phyloP scores from a whole-genome alignment of 2,113 vertebrate species.

The Cairina moschata region DNA sequence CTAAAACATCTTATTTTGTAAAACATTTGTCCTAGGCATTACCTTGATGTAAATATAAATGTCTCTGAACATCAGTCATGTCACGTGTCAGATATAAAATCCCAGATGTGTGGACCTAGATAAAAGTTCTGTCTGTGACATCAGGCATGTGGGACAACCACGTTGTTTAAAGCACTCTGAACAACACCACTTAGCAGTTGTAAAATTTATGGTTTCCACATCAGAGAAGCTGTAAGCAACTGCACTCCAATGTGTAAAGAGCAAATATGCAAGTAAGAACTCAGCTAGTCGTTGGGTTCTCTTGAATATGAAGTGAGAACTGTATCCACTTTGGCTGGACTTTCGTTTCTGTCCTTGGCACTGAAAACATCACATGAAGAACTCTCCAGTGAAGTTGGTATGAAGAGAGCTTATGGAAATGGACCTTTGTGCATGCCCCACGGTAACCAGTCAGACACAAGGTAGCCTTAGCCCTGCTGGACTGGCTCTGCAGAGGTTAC shows the following conservation, averaged over 20 bases:
- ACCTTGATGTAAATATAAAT: background rate
- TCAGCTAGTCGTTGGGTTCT: background rate
- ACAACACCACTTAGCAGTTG: background rate
- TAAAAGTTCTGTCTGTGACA: background rate
- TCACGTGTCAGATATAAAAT: background rate
- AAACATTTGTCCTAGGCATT: background rate
- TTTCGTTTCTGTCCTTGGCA: background rate
- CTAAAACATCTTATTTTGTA: background rate
- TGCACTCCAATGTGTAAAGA: background rate
- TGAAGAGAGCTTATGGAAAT: background rate
- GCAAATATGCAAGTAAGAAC: background rate
- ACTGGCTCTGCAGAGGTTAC: rapidly evolving
- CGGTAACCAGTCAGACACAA: background rate
- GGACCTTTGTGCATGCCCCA: rapidly evolving
- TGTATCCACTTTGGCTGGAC: background rate
- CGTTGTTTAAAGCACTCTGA: background rate
- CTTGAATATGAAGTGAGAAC: background rate
- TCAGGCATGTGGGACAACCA: background rate
- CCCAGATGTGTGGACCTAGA: background rate
- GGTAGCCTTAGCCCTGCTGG: background rate
- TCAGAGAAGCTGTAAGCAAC: background rate
- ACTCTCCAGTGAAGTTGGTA: background rate
- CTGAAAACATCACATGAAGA: background rate
- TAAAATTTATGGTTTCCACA: background rate
- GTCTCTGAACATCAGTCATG: background rate